Evolutionary conservation across 2,888 invertebrate genomes (phyloP).

Genomic region (Odontomyia ornata): DNA sequence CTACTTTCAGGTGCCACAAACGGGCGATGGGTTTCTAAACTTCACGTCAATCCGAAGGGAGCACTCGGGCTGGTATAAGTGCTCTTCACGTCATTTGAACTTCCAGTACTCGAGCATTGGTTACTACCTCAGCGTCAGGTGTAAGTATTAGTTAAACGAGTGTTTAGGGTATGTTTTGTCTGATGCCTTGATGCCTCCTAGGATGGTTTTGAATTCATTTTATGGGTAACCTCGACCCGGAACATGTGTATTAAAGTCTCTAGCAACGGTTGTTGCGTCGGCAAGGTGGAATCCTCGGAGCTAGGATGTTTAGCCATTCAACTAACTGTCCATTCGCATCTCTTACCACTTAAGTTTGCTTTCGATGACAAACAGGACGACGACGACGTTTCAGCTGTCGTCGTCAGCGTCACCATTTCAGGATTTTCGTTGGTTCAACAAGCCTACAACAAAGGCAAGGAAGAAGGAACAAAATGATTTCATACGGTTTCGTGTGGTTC

Average conservation of each 20-base stretch:
- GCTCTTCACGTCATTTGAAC: constrained; percentile 83
- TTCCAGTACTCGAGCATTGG: constrained; percentile 89
- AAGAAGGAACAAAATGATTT: too few species aligned
- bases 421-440: background rate
- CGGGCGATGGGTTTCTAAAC: constrained; percentile 83
- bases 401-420: constrained; percentile 10
- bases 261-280: background rate
- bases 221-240: background rate
- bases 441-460: background rate
- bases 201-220: constrained; percentile 16
- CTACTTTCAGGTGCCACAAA: constrained; percentile 69
- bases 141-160: constrained; percentile 69
- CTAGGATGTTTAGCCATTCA: constrained; percentile 26
- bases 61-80: constrained; percentile 94
- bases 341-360: constrained; percentile 2
- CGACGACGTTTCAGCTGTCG: background rate
- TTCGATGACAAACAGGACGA: too few species aligned
- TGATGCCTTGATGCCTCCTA: constrained; percentile 20
- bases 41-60: constrained; percentile 80
- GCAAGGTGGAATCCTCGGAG: background rate
- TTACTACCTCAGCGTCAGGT: constrained; percentile 87
- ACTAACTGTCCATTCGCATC: constrained; percentile 21
- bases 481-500: too few species aligned
- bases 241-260: constrained; percentile 16
- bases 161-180: constrained; percentile 32